A percentile compares a stretch with the other conserved stretches of the same genome.
Conservation (phyloP, 2,797 vertebrate species). For the Fringilla coelebs region DNA sequence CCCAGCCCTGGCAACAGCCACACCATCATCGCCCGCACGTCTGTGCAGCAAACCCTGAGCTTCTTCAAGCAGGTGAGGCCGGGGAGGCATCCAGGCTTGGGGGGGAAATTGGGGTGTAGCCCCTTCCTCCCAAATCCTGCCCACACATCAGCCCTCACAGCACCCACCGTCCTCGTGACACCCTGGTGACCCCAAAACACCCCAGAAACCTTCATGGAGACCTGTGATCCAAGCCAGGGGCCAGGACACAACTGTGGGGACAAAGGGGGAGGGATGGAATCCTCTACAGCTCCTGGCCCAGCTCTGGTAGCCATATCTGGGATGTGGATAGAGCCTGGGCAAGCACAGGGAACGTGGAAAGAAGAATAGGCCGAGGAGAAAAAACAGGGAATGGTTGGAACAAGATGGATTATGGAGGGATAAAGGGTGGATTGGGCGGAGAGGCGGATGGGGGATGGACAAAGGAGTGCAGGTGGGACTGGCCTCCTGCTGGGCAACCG, state of each 20-base stretch:
- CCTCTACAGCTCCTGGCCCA: not conserved
- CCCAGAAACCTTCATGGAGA: not conserved
- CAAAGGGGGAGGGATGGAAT: not conserved
- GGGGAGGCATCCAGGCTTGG: rapidly evolving
- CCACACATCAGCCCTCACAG: too few species aligned
- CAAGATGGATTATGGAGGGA: not conserved
- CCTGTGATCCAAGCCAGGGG: not conserved
- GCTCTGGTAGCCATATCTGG: not conserved
- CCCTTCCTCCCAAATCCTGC: not conserved
- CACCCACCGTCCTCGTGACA: rapidly evolving
- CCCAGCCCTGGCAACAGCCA: slow-evolving; percentile 95
- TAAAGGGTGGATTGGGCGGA: not conserved
- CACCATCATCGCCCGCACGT: slow-evolving; percentile 92
- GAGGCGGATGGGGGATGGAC: not conserved
- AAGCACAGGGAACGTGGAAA: rapidly evolving
- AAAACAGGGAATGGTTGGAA: not conserved
- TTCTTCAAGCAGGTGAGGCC: slow-evolving; percentile 89
- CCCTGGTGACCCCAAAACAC: not conserved
- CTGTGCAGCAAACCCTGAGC: slow-evolving; percentile 87
- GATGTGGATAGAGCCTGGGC: not conserved
- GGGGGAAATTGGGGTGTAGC: not conserved
- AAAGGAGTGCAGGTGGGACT: not conserved
- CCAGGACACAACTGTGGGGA: not conserved
- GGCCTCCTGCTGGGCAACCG: slow-evolving; percentile 35
- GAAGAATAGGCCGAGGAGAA: not conserved